Conservation (phyloP, 2,888 invertebrate species). For the Bombylius discolor region DNA sequence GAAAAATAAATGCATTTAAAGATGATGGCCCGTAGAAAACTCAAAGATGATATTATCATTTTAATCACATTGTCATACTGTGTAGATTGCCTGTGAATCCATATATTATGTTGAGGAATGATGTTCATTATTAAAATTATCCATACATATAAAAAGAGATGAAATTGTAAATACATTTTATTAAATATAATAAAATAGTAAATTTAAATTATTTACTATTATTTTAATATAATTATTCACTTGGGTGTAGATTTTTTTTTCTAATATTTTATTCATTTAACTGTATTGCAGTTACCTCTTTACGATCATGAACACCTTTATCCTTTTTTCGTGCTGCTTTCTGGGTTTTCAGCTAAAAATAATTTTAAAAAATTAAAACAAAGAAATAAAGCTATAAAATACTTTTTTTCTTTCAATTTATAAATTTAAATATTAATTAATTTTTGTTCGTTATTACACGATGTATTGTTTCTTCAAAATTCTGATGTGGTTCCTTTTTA, state of each 20-base stretch:
- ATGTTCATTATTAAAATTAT: background rate
- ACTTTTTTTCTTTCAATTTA: background rate
- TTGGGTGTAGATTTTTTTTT: background rate
- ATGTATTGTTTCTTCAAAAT: conserved; percentile 36
- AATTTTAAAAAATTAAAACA: background rate
- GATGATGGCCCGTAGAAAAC: background rate
- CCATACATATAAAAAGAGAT: no score
- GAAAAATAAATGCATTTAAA: no score
- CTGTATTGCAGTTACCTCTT: conserved; percentile 12
- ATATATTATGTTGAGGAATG: background rate
- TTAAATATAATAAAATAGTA: no score
- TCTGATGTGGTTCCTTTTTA: conserved; percentile 34
- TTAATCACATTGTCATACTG: conserved; percentile 14
- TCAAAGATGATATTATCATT: background rate
- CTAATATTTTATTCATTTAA: conserved; percentile 1
- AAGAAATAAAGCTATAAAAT: conserved; percentile 2
- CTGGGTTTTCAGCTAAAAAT: conserved; percentile 31
- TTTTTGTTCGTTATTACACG: conserved; percentile 25
- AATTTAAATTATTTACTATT: background rate
- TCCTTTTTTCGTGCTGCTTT: conserved; percentile 34
- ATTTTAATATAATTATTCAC: background rate
- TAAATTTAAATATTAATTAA: background rate
- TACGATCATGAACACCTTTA: conserved; percentile 23
- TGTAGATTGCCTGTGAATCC: conserved; percentile 12
- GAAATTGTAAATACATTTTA: no score